Base-by-base conservation (phyloP, 2,113 vertebrate genomes). In the Cheilinus undulatus region DNA sequence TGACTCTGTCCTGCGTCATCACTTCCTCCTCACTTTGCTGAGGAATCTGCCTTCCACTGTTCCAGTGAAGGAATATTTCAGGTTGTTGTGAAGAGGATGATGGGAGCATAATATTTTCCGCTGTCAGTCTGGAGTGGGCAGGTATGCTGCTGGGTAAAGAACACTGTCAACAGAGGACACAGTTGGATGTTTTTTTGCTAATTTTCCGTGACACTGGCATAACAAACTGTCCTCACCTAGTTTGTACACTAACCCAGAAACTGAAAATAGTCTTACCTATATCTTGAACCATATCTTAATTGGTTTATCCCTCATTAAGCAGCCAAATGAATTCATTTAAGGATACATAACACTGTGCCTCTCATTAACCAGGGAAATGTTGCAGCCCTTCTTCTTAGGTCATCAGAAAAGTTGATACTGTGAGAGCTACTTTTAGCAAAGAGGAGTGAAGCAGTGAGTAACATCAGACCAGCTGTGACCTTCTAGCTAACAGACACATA, bases 21-120 rank as follows among this genome's bases (percentile, higher is more conserved):
- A 76, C 85, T 90, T 92, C 91, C 91, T 90, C 85, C 68, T 86
- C 90, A 85, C 82, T 66, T 71, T 51, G 60, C 68, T 76, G 89
- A 75, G 85, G 78, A 90, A 90, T 89, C 85, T 76, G 58, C 59
- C 69, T 17, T 67, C 30, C 46, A 15, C 50, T 28, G 58, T 57
- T 60, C 42, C 72, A 73, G 64, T 62, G 28, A 59, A 50, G 63
- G 59, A 84, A 78, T 66, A 62, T 70, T 82, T 69, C 86, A 60
- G 22, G 76, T 81, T 88, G 84, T 87, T 88, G 87, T 74, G 73
- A 83, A 68, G 53, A 70, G 65, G 58, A 66, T 61, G 66, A 65
- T 48, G 68, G 69, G 48, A 57, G 73, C 54, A 59, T 69, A 32
- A 70, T 12, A 67, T 67, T 83, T 83, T 90, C 80, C 84, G 63